Evolutionary conservation across 2,113 vertebrate species (phyloP), one percentile per base, ranked within the genome.

Genomic region (Grammomys surdaster): DNA sequence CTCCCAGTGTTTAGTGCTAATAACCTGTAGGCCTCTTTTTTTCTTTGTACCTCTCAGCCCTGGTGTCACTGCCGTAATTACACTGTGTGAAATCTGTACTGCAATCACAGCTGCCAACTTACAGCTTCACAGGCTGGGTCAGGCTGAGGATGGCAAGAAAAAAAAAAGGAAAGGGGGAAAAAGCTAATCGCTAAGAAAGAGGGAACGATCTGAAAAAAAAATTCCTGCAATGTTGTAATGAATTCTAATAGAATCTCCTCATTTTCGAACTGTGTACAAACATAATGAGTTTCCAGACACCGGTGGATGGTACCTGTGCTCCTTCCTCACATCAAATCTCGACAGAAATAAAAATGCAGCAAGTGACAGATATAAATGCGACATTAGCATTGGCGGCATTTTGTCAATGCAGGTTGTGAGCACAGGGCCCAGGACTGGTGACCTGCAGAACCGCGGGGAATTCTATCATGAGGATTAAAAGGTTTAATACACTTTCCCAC

Each of bases 71-170:
- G 99, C 98, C 98, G 99, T 99, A 99, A 99, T 99, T 99, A 99
- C 99, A 99, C 99, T 99, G 99, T 99, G 99, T 99, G 99, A 99
- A 99, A 99, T 99, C 99, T 99, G 99, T 99, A 99, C 99, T 98
- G 98, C 99, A 99, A 99, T 99, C 99, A 99, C 99, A 99, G 99
- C 99, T 99, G 99, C 99, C 99, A 99, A 98, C 98, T 99, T 98
- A 98, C 98, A 98, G 98, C 98, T 99, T 98, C 98, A 78, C 98
- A 98, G 97, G 73, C 98, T 98, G 98, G 99, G 98, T 99, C 99
- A 99, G 98, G 96, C 98, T 95, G 98, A 98, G 98, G 70, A 97
- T 96, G 96, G 98, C 36, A 56, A n/a, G 56, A 95, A 90, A 90
- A 88, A 92, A 97, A 98, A 97, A 88, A 5, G 1, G 13, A 3